Evolutionary conservation across 2,113 vertebrate species (phyloP).

Genomic region (Aplodontia rufa): DNA sequence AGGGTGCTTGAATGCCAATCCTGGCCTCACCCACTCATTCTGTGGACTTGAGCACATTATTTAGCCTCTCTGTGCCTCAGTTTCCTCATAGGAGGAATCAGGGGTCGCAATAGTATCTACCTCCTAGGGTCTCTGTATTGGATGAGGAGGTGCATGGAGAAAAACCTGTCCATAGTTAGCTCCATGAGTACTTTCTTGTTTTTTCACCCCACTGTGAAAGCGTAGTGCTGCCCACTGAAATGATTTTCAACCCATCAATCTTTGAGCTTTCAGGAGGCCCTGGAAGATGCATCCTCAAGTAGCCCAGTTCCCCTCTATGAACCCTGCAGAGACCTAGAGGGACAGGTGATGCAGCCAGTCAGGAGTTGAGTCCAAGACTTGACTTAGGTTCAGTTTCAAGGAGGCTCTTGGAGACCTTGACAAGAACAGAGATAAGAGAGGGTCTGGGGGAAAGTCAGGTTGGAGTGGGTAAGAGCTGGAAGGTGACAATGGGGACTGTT

Average conservation of each 20-base stretch:
- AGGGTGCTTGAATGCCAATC: neutral
- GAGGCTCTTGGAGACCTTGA: neutral
- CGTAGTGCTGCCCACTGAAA: neutral
- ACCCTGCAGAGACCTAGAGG: neutral
- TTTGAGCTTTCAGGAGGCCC: neutral
- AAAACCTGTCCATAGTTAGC: neutral
- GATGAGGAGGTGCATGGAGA: neutral
- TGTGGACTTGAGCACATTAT: neutral
- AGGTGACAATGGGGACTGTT: neutral
- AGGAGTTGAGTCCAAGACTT: neutral
- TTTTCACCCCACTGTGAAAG: accelerated
- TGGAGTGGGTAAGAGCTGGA: neutral
- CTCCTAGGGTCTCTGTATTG: neutral
- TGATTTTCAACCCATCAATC: neutral
- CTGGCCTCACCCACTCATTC: neutral
- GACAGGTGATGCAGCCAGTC: neutral
- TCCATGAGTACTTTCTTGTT: neutral
- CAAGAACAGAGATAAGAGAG: neutral
- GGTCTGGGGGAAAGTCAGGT: neutral
- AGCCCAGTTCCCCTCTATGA: neutral
- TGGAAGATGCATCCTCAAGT: neutral
- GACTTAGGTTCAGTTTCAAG: neutral
- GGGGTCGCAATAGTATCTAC: too few relatives aligned
- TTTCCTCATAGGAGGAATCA: neutral
- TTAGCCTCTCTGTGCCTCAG: neutral